Percentiles rank a stretch among this genome's conserved stretches.
phyloP scores from a whole-genome alignment of 2,113 vertebrate genomes.

The Stegastes partitus region DNA sequence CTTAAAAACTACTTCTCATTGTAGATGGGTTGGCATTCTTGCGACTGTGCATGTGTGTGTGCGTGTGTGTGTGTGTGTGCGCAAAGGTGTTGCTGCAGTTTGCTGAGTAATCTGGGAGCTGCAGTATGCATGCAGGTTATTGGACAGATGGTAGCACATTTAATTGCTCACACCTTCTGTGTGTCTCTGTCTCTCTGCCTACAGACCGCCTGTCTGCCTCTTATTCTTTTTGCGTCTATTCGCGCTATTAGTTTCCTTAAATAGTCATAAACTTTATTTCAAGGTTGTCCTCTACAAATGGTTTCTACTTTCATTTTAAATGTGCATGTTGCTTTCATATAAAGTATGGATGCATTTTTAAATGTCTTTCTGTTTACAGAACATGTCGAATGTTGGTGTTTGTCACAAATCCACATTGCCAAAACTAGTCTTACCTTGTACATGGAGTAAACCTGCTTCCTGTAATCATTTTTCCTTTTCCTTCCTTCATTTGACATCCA shows the following conservation, averaged over 20 bases:
- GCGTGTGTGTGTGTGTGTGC: too few relatives aligned
- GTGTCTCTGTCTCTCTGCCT: slow-evolving; percentile 75
- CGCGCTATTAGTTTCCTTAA: not conserved
- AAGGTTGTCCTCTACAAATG: not conserved
- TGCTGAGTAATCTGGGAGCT: slow-evolving; percentile 92
- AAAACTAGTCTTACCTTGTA: not conserved
- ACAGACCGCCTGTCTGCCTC: slow-evolving; percentile 51
- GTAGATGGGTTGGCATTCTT: not conserved
- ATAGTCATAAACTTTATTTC: slow-evolving; percentile 10
- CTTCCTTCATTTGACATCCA: slow-evolving; percentile 51
- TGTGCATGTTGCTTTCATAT: not conserved
- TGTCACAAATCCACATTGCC: not conserved
- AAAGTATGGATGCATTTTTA: not conserved
- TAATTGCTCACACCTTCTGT: slow-evolving; percentile 96
- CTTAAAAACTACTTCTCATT: too few relatives aligned
- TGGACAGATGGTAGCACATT: slow-evolving; percentile 94
- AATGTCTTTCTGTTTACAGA: not conserved
- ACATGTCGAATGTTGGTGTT: not conserved
- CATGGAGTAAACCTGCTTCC: not conserved
- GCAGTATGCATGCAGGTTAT: slow-evolving; percentile 90
- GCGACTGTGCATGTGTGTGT: too few relatives aligned
- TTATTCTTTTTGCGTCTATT: slow-evolving; percentile 25
- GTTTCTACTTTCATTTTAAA: not conserved
- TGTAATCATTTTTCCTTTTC: slow-evolving; percentile 20
- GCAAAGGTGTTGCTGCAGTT: slow-evolving; percentile 82